phyloP scores from a whole-genome alignment of 2,113 vertebrate genomes.

The Mastomys natalensis region DNA sequence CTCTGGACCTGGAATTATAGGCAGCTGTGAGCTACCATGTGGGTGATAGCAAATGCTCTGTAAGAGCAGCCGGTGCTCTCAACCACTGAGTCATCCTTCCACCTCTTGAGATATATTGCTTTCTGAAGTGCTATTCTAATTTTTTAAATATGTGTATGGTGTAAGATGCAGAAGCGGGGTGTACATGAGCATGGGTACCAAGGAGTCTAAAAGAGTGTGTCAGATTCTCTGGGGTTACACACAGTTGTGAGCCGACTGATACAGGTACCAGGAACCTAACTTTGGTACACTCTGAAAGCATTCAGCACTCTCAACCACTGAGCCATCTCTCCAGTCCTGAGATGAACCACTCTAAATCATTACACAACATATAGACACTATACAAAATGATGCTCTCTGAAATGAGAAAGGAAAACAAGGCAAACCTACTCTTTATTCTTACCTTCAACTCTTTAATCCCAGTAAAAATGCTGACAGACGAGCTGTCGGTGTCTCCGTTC shows the following conservation, averaged over 20 bases:
- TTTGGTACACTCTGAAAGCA: neutral
- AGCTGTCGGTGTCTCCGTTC: constrained; percentile 90
- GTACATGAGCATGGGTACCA: neutral
- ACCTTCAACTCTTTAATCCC: constrained; percentile 98
- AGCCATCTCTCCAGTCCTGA: neutral
- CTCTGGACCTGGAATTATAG: neutral
- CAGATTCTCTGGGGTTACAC: no score
- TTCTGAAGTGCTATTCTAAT: neutral
- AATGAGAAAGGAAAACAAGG: neutral
- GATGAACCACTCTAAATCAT: constrained; percentile 17
- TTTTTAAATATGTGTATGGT: neutral
- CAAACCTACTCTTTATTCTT: constrained; percentile 65
- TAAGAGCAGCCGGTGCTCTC: neutral
- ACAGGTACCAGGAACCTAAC: neutral
- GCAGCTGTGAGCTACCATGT: neutral
- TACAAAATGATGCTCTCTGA: neutral
- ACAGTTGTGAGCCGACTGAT: neutral
- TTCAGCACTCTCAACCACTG: neutral
- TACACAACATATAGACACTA: neutral
- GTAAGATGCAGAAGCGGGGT: no score
- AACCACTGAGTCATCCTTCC: neutral
- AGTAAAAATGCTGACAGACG: constrained; percentile 93
- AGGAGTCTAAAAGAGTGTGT: neutral
- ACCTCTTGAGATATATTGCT: neutral
- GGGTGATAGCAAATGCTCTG: neutral